A percentile compares a stretch with the other conserved stretches of the same genome.
Evolutionary conservation across 2,888 invertebrate genomes (phyloP).

Genomic region (Trisateles emortualis): DNA sequence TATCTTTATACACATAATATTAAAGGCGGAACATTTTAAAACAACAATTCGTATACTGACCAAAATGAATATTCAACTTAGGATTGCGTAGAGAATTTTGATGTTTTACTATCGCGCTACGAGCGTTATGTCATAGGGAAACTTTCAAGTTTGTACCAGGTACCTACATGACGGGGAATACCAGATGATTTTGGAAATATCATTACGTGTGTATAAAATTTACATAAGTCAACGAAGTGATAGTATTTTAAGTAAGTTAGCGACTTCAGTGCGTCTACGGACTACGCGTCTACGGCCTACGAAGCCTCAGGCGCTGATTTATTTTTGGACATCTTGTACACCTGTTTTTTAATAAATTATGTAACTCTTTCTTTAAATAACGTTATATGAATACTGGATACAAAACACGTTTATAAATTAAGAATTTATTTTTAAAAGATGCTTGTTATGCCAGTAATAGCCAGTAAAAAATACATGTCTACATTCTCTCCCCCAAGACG

Average conservation of each 20-base stretch:
- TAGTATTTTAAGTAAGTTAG: constrained; percentile 1
- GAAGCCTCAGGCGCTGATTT: constrained; percentile 6
- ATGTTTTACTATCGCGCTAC: constrained; percentile 32
- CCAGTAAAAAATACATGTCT: background rate
- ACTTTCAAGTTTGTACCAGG: constrained; percentile 27
- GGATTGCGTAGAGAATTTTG: constrained; percentile 46
- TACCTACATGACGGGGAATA: constrained; percentile 18
- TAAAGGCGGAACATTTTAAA: constrained; percentile 34
- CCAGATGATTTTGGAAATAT: constrained; percentile 27
- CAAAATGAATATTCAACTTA: constrained; percentile 48
- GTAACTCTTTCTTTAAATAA: no score
- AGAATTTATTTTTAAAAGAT: no score
- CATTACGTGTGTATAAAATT: constrained; percentile 21
- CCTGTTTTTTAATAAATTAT: no score
- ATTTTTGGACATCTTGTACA: background rate
- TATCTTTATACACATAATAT: constrained; percentile 17
- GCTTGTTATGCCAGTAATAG: no score
- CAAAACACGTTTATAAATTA: no score
- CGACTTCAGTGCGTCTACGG: constrained; percentile 20
- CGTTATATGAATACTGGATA: no score
- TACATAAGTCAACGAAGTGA: constrained; percentile 13
- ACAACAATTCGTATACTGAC: constrained; percentile 32
- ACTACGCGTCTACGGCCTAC: constrained; percentile 43
- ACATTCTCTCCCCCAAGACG: background rate
- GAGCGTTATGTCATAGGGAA: constrained; percentile 47